Evolutionary conservation across 2,113 vertebrate genomes (phyloP), one percentile per base, ranked within the genome.

Genomic region (Myiagra hebetior): DNA sequence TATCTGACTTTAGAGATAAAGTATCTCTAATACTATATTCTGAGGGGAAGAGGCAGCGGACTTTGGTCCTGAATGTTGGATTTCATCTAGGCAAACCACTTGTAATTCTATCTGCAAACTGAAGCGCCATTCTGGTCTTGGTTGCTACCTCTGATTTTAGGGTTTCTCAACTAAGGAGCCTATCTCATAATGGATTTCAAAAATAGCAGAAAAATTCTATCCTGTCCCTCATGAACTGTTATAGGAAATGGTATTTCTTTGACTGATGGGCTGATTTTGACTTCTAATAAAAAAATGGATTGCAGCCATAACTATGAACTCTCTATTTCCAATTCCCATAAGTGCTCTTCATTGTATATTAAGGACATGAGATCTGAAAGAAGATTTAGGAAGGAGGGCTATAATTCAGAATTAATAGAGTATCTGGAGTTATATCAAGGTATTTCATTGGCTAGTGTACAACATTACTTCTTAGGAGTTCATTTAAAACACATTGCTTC

Each of bases 321-420:
- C 44, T 82, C 63, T 67, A 37, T 85, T 95, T 91, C 69, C 84
- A 95, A 13, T 92, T 92, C 86, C 73, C 60, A 2, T 72, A 94
- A 92, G 87, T 87, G 84, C 62, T 89, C 52, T 91, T 87, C 64
- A 17, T 91, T 82, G 74, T 87, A 42, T 95, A 78, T 91, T 89
- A 84, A 81, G 57, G 52, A 89, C 60, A 56, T 28, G 57, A 85
- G 39, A 89, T 89, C 69, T 91, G 69, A 87, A 92, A 85, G 46
- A 88, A 76, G 59, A 73, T 95, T 74, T 81, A 67, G 64, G 39
- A 62, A 39, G 28, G 59, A 85, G n/a, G 15, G n/a, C 60, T 63
- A 35, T 94, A 88, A 88, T 90, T 96, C 87, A 92, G 52, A 91
- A 95, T 90, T 91, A 95, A 88, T 85, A 88, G 82, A 74, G 59